phyloP scores from a whole-genome alignment of 2,888 invertebrate species.

The Drosophila meridionalis region DNA sequence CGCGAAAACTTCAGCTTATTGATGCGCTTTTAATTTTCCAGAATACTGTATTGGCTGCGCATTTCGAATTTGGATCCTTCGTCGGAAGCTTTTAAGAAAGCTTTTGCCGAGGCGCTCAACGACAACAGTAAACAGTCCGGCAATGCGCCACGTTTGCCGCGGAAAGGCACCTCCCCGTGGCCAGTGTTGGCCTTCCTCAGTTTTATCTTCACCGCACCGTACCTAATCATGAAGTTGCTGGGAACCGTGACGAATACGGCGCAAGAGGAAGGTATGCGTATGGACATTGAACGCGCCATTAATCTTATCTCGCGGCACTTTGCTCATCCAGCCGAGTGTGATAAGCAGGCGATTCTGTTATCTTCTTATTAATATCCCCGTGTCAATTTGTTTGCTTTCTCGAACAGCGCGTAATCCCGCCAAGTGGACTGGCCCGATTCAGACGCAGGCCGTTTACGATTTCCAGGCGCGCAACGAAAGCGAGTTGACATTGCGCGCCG shows the following conservation, averaged over 20 bases:
- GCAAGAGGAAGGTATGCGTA: conserved; percentile 87
- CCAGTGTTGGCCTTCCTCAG: conserved; percentile 95
- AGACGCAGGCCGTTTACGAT: conserved; percentile 90
- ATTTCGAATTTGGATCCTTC: conserved; percentile 84
- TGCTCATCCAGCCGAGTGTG: conserved; percentile 40
- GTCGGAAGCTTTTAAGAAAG: conserved; percentile 85
- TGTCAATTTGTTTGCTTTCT: conserved; percentile 8
- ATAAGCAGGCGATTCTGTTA: conserved; percentile 48
- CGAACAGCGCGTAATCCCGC: conserved; percentile 88
- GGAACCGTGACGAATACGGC: conserved; percentile 86
- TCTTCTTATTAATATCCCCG: conserved; percentile 9
- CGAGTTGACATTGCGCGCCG: conserved; percentile 91
- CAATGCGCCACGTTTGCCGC: conserved; percentile 73
- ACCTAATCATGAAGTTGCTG: conserved; percentile 93
- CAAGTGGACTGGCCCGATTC: conserved; percentile 89
- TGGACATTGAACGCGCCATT: conserved; percentile 47
- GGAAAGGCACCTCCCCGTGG: conserved; percentile 89
- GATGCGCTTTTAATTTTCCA: conserved; percentile 26
- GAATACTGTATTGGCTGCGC: conserved; percentile 83
- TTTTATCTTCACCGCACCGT: conserved; percentile 95
- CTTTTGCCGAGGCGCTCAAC: conserved; percentile 84
- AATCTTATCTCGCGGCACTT: conserved; percentile 68
- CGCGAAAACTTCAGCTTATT: not conserved
- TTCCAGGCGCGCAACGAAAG: conserved; percentile 90
- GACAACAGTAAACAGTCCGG: conserved; percentile 68